Evolutionary conservation across 2,888 invertebrate genomes (phyloP), one percentile per base, ranked within the genome.

Genomic region (Agrochola litura): DNA sequence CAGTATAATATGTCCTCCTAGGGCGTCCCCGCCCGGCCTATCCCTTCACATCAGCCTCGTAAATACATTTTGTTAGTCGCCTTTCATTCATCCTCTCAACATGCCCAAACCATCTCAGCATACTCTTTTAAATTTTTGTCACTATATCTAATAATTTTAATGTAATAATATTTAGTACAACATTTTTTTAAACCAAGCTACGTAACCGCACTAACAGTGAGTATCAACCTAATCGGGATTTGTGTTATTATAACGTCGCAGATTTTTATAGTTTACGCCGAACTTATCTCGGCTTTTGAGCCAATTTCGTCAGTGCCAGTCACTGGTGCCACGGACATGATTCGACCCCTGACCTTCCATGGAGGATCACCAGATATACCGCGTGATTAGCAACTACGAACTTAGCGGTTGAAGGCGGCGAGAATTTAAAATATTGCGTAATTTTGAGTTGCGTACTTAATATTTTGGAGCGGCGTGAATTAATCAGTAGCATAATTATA

Each of bases 241-340:
- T 90, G 86, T 89, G 70, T 87, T 89, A 81, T 90, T 88, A 82
- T 89, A 9, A 80, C 84, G 86, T 85, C 86, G 83, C 86, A 85
- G 89, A 91, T 91, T 91, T 90, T 89, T 86, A 87, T 85, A 89
- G 83, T 89, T 88, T 87, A 88, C 75, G 81, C 78, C 75, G 81
- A 67, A 86, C 81, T 92, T 93, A 92, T 92, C 92, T 87, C 86
- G 73, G 76, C 76, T 83, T 88, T 89, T 91, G 89, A 90, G 90
- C 88, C 85, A 89, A 88, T 90, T 89, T 89, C 91, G 90, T 89
- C 89, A 90, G 83, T 82, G 74, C 69, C 86, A 85, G 83, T 82
- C 82, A 84, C 84, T 84, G 87, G 87, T 86, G 92, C 89, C 93
- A 92, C 87, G 92, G 91, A 89, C 92, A 79, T 86, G 89, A 89